A percentile compares a stretch with the other conserved stretches of the same genome.
Conservation (phyloP, 2,113 vertebrate species). For the Cyanoderma ruficeps region DNA sequence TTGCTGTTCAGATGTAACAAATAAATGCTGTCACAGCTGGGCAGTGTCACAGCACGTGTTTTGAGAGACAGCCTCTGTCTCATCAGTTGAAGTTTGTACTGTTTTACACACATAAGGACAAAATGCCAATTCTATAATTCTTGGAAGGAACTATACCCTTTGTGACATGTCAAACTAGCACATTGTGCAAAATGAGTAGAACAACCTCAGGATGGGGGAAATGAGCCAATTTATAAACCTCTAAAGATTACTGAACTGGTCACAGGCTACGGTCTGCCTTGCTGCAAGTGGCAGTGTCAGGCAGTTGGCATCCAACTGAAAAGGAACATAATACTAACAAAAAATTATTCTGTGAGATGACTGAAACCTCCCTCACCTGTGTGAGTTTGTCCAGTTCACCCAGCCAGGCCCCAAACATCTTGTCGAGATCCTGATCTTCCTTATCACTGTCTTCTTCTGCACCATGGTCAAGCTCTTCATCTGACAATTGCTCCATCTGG, state of each 20-base stretch:
- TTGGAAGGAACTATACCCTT: not conserved
- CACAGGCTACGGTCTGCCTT: not conserved
- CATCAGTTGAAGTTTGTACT: not conserved
- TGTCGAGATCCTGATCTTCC: constrained; percentile 97
- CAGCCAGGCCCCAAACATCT: constrained; percentile 98
- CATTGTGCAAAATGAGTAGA: not conserved
- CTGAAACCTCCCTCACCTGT: constrained; percentile 70
- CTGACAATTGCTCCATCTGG: constrained; percentile 97
- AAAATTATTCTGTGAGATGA: not conserved
- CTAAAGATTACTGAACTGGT: not conserved
- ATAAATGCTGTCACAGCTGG: not conserved
- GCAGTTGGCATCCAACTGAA: not conserved
- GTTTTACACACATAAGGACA: not conserved
- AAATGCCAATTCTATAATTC: not conserved
- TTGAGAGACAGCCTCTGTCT: not conserved
- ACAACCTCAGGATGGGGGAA: not conserved
- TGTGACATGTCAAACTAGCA: not conserved
- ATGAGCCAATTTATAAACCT: not conserved
- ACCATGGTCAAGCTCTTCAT: constrained; percentile 96
- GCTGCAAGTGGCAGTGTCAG: not conserved
- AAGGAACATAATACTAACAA: not conserved
- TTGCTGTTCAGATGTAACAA: not conserved
- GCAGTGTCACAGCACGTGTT: not conserved
- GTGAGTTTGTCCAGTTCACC: constrained; percentile 98
- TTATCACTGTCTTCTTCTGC: constrained; percentile 98